These are phyloP conservation scores for Spinus pinus DNA, from an alignment of 2,797 vertebrate species.

Conservation along the genomic window DNA sequence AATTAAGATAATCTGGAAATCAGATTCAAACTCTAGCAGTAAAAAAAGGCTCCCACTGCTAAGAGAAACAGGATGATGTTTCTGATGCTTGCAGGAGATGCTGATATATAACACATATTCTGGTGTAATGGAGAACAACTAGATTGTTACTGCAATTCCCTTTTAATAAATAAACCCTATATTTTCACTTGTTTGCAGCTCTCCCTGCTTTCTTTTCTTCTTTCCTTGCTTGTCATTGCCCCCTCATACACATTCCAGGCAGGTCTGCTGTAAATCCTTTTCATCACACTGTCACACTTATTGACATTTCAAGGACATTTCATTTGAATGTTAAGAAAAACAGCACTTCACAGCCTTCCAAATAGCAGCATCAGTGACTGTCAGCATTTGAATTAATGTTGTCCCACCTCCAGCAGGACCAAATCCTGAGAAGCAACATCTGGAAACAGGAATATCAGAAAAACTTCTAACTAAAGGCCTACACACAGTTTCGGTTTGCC, in stretches of 20 bases:
- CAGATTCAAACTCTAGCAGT: background rate
- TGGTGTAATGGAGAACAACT: background rate
- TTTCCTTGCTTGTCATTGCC: background rate
- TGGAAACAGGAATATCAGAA: background rate
- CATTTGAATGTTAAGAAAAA: background rate
- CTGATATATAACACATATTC: background rate
- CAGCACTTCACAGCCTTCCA: background rate
- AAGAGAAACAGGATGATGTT: background rate
- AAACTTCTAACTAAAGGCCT: background rate
- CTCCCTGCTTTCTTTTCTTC: background rate
- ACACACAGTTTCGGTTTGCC: background rate
- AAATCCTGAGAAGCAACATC: background rate
- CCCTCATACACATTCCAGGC: background rate
- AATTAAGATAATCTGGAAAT: conserved; percentile 43
- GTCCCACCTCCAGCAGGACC: background rate
- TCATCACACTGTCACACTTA: background rate
- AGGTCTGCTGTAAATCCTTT: conserved; percentile 13
- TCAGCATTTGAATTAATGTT: background rate
- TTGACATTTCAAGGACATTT: conserved; percentile 3
- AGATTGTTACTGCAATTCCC: background rate
- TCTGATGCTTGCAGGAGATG: background rate
- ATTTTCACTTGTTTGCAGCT: background rate
- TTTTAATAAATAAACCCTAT: background rate
- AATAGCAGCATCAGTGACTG: background rate
- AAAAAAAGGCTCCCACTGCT: background rate